phyloP scores from a whole-genome alignment of 2,888 invertebrate genomes.

The Isotomurus palustris region DNA sequence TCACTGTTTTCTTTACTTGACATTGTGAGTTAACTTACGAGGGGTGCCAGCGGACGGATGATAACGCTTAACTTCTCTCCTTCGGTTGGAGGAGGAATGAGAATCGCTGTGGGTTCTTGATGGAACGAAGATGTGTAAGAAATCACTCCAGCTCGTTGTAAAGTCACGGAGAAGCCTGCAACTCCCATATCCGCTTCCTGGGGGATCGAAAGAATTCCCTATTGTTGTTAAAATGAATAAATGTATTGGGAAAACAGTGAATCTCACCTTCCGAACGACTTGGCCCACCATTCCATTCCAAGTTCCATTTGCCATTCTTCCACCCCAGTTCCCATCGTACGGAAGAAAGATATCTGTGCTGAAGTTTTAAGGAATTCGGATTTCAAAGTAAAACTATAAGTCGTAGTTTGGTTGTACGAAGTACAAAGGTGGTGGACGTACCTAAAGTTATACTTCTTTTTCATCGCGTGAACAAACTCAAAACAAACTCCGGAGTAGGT shows the following conservation, averaged over 20 bases:
- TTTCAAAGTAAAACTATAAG: too few species aligned
- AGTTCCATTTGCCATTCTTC: conserved; percentile 26
- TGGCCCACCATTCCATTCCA: conserved; percentile 46
- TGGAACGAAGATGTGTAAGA: conserved; percentile 39
- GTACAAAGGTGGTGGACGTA: too few species aligned
- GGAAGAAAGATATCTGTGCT: conserved; percentile 26
- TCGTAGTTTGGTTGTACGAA: too few species aligned
- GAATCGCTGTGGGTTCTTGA: conserved; percentile 38
- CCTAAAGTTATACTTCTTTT: conserved; percentile 40
- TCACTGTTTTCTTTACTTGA: too few species aligned
- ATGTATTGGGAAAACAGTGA: neutral
- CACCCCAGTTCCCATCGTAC: conserved; percentile 43
- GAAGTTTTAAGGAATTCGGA: too few species aligned
- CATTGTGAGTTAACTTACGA: conserved; percentile 19
- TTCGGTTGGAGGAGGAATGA: conserved; percentile 43
- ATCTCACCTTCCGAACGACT: conserved; percentile 29
- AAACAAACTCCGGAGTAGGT: conserved; percentile 36
- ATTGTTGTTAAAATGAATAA: neutral
- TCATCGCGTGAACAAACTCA: conserved; percentile 35
- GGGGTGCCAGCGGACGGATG: conserved; percentile 36
- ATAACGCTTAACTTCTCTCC: conserved; percentile 41
- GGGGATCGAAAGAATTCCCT: neutral
- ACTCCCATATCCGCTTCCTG: conserved; percentile 42
- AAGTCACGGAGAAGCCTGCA: conserved; percentile 41
- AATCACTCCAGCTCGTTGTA: conserved; percentile 34